Evolutionary conservation across 2,888 invertebrate species (phyloP), one percentile per base, ranked within the genome.

Genomic region (Drosophila koepferae): DNA sequence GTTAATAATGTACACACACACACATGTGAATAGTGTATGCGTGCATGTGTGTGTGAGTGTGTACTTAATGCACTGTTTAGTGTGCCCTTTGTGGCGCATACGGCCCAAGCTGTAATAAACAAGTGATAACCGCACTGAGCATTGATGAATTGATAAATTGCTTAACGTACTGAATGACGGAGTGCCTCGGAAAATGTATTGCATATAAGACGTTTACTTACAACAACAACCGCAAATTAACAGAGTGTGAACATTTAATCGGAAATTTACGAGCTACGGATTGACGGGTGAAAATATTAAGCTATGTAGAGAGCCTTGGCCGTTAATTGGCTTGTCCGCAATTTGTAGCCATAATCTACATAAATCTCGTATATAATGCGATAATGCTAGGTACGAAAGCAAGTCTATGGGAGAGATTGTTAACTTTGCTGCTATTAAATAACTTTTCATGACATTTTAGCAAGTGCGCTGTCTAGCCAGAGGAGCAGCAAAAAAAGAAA

Each of bases 21-120:
- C 38, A 38, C 12, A 16, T 16, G 18, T 16, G 53, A 36, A 20
- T 20, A 20, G 23, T 56, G 48, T 58, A 31, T 23, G 14, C 56
- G 48, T 61, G 36, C n/a, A 18, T 2, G 38, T 41, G 46, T 48
- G 60, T 59, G 48, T 56, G 41, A 3, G 46, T 12, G 61, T 65
- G 53, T 69, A 56, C 56, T 53, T 60, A 58, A 65, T 56, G 67
- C 53, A 64, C 61, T 72, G 51, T 56, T 58, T 60, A 63, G 60
- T 48, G 69, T 51, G 66, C 72, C 58, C 73, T 78, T 69, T 75
- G 72, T 81, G 77, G 74, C 73, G 69, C 77, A 77, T 69, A 38
- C 44, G 62, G 56, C 51, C 46, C 40, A 48, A 49, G 56, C 9
- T 36, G 38, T 40, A 63, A 31, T 77, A 65, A 62, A 48, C 63